Evolutionary conservation across 2,113 vertebrate genomes (phyloP).

Genomic region (Oncorhynchus kisutch): DNA sequence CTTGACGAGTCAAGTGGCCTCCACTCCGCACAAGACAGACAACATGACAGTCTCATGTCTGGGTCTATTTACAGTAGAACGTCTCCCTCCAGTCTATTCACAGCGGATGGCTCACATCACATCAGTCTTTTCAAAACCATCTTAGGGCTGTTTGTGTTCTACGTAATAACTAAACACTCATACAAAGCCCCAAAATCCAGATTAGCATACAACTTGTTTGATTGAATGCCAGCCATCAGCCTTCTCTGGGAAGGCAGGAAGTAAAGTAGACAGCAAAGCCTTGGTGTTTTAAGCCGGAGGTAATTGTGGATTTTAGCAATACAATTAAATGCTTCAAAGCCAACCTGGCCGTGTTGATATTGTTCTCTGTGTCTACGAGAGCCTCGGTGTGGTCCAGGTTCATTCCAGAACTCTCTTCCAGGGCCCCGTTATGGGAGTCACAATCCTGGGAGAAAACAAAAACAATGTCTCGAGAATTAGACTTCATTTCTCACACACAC

Average conservation of each 20-base stretch:
- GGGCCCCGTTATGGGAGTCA: constrained; percentile 14
- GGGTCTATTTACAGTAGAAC: neutral
- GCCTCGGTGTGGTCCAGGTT: constrained; percentile 71
- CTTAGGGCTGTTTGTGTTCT: neutral
- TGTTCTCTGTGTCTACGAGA: constrained; percentile 74
- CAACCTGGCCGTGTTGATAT: constrained; percentile 80
- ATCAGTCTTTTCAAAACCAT: neutral
- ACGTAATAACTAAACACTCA: neutral
- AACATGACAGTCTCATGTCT: neutral
- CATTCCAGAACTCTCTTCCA: constrained; percentile 78
- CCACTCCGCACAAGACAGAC: neutral
- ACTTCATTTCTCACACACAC: no score
- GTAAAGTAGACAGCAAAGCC: neutral
- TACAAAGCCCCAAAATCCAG: neutral
- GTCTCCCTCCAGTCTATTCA: no score
- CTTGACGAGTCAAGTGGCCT: no score
- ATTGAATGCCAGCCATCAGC: neutral
- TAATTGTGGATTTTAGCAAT: neutral
- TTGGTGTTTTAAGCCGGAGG: neutral
- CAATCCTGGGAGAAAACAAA: constrained; percentile 40
- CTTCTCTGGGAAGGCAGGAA: constrained; percentile 1
- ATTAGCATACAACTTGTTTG: neutral
- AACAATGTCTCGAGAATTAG: neutral
- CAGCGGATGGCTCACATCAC: neutral
- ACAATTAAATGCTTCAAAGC: constrained; percentile 10